phyloP scores from a whole-genome alignment of 2,797 vertebrate species.

The Babyrousa celebensis region DNA sequence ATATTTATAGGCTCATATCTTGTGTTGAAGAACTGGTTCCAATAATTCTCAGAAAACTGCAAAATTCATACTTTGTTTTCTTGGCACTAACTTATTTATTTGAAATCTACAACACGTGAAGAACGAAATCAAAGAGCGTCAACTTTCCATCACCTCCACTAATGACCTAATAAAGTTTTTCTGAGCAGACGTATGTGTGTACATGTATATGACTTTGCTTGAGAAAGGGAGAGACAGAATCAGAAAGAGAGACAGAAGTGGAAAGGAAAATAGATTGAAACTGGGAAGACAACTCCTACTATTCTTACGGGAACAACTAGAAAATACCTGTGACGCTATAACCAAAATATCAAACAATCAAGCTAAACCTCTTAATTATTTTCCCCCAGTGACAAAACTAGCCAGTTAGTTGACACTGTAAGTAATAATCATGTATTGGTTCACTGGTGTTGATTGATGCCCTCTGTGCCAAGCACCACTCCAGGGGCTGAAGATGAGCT shows the following conservation, averaged over 20 bases:
- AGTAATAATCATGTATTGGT: neutral
- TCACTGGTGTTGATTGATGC: neutral
- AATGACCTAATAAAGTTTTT: constrained; percentile 78
- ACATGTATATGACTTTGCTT: neutral
- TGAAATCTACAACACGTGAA: constrained; percentile 81
- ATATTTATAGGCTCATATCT: constrained; percentile 87
- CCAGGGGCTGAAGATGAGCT: neutral
- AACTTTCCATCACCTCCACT: constrained; percentile 77
- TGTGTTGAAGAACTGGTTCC: constrained; percentile 75
- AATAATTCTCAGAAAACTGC: constrained; percentile 81
- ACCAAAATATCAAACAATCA: neutral
- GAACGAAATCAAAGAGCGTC: constrained; percentile 75
- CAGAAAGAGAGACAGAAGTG: neutral
- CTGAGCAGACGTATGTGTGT: neutral
- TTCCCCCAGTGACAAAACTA: neutral
- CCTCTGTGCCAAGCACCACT: too few relatives aligned
- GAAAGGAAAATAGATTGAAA: neutral
- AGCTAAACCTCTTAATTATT: neutral
- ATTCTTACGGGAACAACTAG: neutral
- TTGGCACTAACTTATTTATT: constrained; percentile 81
- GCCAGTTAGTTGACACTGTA: neutral
- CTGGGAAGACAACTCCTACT: neutral
- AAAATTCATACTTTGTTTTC: constrained; percentile 82
- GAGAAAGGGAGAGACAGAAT: neutral
- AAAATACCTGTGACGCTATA: neutral